phyloP scores from a whole-genome alignment of 2,888 invertebrate species.

The Trachelus tabidus region DNA sequence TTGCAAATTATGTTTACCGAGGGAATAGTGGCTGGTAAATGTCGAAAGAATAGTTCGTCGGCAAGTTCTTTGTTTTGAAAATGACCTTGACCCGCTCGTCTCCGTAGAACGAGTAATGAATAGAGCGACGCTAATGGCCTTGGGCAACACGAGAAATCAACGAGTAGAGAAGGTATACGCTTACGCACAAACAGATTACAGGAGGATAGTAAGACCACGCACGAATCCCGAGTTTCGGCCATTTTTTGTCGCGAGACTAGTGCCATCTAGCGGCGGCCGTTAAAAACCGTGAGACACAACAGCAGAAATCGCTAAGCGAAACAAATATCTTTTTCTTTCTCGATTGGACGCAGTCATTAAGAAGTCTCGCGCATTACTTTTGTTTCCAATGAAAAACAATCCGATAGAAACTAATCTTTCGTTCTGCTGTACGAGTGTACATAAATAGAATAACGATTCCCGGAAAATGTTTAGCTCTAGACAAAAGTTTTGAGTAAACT shows the following conservation, averaged over 20 bases:
- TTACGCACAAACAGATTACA: background rate
- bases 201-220: background rate
- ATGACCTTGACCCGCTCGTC: conserved; percentile 27
- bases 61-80: conserved; percentile 1
- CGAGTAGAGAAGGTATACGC: background rate
- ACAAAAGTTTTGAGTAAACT: background rate
- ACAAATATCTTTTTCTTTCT: background rate
- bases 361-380: background rate
- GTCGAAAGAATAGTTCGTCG: background rate
- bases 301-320: background rate
- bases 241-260: background rate
- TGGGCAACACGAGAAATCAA: background rate
- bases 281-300: background rate
- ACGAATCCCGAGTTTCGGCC: background rate
- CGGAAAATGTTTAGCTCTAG: background rate
- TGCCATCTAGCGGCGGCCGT: background rate
- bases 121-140: conserved; percentile 21
- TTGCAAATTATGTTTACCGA: background rate
- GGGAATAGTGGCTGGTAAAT: background rate
- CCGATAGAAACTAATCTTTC: background rate
- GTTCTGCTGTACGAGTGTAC: background rate
- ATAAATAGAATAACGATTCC: background rate
- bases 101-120: conserved; percentile 10
- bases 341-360: background rate
- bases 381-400: background rate